Percentiles rank a stretch among this genome's conserved stretches.
Conservation (phyloP, 2,888 invertebrate genomes). For the Watsonalla cultraria region DNA sequence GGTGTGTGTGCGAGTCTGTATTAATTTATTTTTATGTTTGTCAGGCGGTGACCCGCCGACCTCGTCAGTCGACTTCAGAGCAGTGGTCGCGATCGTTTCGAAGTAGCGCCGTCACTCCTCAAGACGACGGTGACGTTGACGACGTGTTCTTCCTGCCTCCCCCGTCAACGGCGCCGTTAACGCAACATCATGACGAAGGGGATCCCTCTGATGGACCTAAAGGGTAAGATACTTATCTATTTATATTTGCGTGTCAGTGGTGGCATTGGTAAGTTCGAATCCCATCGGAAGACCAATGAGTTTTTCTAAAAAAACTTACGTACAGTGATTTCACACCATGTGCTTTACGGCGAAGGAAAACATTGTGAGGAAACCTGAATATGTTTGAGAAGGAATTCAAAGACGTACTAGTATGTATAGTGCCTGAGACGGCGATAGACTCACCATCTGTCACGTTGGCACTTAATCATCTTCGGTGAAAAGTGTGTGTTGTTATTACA, state of each 20-base stretch:
- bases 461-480: no score
- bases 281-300: no score
- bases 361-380: no score
- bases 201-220: constrained; percentile 59
- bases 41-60: constrained; percentile 78
- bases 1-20: neutral
- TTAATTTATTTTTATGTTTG: neutral
- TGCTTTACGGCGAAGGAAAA: no score
- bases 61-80: constrained; percentile 75
- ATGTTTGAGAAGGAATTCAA: no score
- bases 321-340: no score
- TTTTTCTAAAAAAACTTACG: no score
- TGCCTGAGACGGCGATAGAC: no score
- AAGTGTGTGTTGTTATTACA: no score
- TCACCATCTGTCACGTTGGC: no score
- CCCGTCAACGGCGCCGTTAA: constrained; percentile 63
- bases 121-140: constrained; percentile 59
- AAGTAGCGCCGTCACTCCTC: constrained; percentile 66
- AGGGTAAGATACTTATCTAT: constrained; percentile 64
- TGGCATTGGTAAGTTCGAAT: no score
- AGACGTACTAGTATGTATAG: no score
- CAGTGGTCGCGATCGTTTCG: constrained; percentile 87
- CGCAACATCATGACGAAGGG: constrained; percentile 73
- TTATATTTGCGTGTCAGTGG: neutral
- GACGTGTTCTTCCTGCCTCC: constrained; percentile 65